These are phyloP conservation scores for Acrocera orbiculus DNA, from an alignment of 2,888 invertebrate species.

Conservation along the genomic window DNA sequence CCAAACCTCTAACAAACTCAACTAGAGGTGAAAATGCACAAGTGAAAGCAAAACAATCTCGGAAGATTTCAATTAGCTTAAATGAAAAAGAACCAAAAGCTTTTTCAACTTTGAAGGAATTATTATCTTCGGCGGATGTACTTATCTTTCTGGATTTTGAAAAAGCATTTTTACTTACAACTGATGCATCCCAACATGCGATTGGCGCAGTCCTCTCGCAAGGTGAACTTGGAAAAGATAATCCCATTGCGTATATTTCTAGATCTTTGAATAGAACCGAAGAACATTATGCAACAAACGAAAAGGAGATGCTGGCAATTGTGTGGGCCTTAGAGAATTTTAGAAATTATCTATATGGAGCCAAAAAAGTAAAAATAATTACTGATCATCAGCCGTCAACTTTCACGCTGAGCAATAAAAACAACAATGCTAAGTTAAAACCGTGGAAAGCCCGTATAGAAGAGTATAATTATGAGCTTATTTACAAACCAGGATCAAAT, in stretches of 20 bases:
- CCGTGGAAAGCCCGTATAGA: slow-evolving; percentile 10
- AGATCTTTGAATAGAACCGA: slow-evolving; percentile 7
- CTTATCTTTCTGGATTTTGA: background rate
- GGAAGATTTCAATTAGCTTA: slow-evolving; percentile 7
- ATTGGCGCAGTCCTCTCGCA: slow-evolving; percentile 3
- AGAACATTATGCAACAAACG: slow-evolving; percentile 10
- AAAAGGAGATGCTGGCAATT: slow-evolving; percentile 9
- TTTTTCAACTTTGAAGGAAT: slow-evolving; percentile 10
- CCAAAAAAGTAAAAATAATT: slow-evolving; percentile 9
- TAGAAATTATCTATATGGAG: slow-evolving; percentile 9
- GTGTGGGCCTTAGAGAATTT: slow-evolving; percentile 8
- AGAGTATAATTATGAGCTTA: slow-evolving; percentile 9
- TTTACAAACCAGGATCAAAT: slow-evolving; percentile 9
- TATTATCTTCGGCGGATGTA: slow-evolving; percentile 7
- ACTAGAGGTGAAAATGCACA: slow-evolving; percentile 2
- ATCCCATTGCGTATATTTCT: slow-evolving; percentile 1
- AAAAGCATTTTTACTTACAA: slow-evolving; percentile 4
- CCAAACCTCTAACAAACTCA: background rate
- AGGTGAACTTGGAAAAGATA: slow-evolving; percentile 1
- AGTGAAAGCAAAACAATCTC: slow-evolving; percentile 3
- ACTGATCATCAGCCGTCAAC: slow-evolving; percentile 11
- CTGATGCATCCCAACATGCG: slow-evolving; percentile 3
- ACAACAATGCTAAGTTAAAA: slow-evolving; percentile 9
- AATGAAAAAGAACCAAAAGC: slow-evolving; percentile 6
- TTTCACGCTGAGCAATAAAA: slow-evolving; percentile 4